Evolutionary conservation across 2,888 invertebrate genomes (phyloP).

Genomic region (Eueremaeus valkanovi): DNA sequence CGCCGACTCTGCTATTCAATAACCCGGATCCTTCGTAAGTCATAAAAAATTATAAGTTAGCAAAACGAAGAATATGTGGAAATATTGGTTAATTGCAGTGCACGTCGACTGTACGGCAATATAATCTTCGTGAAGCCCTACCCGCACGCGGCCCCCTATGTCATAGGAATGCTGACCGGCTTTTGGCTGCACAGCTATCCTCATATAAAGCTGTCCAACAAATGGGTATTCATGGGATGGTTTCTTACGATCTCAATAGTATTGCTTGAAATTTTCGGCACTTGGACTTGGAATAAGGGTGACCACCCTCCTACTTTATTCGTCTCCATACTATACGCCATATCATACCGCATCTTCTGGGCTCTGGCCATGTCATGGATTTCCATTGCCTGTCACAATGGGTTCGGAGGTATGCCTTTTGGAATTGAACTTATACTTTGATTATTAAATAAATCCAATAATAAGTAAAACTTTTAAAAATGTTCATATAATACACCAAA

Average conservation of each 20-base stretch:
- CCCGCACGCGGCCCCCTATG: conserved; percentile 45
- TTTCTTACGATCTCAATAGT: not conserved
- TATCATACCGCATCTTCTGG: conserved; percentile 20
- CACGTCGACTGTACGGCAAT: conserved; percentile 27
- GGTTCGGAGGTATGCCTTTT: conserved; percentile 20
- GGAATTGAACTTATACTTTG: not conserved
- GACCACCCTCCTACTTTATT: not conserved
- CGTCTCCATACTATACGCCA: conserved; percentile 14
- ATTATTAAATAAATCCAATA: too few relatives aligned
- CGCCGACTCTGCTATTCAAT: conserved; percentile 45
- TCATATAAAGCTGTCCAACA: conserved; percentile 6
- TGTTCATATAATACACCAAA: too few relatives aligned
- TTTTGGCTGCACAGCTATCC: conserved; percentile 36
- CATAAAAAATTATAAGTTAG: not conserved
- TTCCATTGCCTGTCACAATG: conserved; percentile 26
- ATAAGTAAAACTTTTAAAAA: too few relatives aligned
- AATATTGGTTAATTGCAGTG: not conserved
- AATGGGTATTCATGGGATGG: not conserved
- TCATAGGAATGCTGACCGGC: conserved; percentile 44
- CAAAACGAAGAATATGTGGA: not conserved
- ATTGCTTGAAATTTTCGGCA: conserved; percentile 19
- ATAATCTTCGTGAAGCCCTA: conserved; percentile 38
- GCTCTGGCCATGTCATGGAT: conserved; percentile 36
- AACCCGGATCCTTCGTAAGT: conserved; percentile 46
- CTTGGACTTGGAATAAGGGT: conserved; percentile 32